phyloP scores from a whole-genome alignment of 2,113 vertebrate species.

The Bothrops jararaca region DNA sequence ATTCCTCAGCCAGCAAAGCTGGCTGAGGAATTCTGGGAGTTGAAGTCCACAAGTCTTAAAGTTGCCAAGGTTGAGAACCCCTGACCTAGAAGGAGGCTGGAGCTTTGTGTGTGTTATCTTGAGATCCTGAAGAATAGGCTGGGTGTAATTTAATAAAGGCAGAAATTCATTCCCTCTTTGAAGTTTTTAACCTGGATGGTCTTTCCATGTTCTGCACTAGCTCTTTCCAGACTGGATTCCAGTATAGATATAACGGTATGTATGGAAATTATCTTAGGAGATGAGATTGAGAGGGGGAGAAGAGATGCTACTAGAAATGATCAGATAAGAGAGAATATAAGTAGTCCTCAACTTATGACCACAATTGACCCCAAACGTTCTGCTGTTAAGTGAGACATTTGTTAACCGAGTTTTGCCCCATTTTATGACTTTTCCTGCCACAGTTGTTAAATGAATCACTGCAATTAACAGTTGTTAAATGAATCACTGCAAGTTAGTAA shows the following conservation, averaged over 20 bases:
- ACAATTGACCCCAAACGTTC: too few relatives aligned
- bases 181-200: background rate
- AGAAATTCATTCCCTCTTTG: background rate
- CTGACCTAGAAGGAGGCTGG: background rate
- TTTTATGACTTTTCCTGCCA: too few relatives aligned
- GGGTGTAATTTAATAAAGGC: background rate
- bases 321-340: background rate
- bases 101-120: background rate
- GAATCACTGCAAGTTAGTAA: too few relatives aligned
- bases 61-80: too few relatives aligned
- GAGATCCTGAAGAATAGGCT: background rate
- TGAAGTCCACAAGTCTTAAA: too few relatives aligned
- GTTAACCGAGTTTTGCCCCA: too few relatives aligned
- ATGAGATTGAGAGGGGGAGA: background rate
- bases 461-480: too few relatives aligned
- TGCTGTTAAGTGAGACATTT: too few relatives aligned
- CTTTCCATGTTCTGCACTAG: background rate
- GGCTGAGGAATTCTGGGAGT: too few relatives aligned
- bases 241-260: background rate
- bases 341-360: too few relatives aligned
- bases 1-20: too few relatives aligned
- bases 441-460: too few relatives aligned
- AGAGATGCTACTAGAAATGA: background rate
- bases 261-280: background rate
- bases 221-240: background rate